phyloP scores from a whole-genome alignment of 2,797 vertebrate species.

The Sebastes nivosus region DNA sequence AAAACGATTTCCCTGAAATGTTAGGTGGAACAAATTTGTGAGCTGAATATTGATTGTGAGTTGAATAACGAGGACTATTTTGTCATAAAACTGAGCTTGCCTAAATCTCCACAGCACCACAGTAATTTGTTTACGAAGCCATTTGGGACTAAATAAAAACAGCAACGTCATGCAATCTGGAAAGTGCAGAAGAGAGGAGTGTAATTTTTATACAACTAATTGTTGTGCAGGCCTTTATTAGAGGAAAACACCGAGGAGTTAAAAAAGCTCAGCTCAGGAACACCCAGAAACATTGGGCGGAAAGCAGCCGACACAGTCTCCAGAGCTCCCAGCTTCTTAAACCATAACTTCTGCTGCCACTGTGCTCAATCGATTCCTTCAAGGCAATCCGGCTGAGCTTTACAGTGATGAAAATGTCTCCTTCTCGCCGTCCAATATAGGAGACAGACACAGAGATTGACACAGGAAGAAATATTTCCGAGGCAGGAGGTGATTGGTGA shows the following conservation, averaged over 20 bases:
- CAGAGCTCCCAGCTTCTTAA: conserved; percentile 1
- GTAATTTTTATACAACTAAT: conserved; percentile 7
- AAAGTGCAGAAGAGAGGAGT: background rate
- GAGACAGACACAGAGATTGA: conserved; percentile 9
- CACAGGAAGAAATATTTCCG: conserved; percentile 14
- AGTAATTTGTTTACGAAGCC: conserved; percentile 2
- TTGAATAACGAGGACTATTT: background rate
- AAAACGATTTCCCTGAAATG: background rate
- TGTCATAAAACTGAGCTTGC: background rate
- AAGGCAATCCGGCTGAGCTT: conserved; percentile 32
- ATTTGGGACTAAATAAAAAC: conserved; percentile 17
- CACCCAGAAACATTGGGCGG: background rate
- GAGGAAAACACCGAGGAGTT: background rate
- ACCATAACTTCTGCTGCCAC: conserved; percentile 47
- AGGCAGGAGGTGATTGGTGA: background rate
- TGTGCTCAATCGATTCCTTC: conserved; percentile 49
- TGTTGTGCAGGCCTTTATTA: background rate
- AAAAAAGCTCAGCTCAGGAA: background rate
- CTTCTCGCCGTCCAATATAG: conserved; percentile 21
- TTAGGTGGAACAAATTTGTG: background rate
- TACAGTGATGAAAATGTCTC: conserved; percentile 48
- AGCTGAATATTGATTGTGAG: conserved; percentile 2
- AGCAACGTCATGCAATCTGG: background rate
- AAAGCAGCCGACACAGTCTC: conserved; percentile 3
- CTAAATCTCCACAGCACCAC: background rate